Base-by-base conservation (phyloP, 2,888 invertebrate species). In the Bembecia ichneumoniformis region DNA sequence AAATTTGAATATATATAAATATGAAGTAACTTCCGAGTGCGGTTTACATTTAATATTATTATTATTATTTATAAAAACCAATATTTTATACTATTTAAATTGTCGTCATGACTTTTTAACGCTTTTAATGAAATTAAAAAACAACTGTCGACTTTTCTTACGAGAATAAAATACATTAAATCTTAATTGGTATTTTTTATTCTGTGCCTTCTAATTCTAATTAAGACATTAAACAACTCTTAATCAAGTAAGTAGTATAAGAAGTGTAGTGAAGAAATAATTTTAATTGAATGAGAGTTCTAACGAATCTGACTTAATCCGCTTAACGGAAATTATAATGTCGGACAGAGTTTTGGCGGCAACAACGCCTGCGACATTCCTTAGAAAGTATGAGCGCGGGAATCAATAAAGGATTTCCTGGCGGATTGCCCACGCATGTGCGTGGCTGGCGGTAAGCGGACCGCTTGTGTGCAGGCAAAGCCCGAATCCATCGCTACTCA, bases 361-460 rank as follows among this genome's bases (percentile, higher is more conserved):
- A 82, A 77, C 70, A 81, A 74, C 75, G 82, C 72, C 72, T 77
- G 82, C 74, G 81, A 82, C 81, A 82, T 83, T 86, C 82, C 81
- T 87, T 78, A 81, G 80, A 77, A 79, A 77, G 71, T 74, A 71
- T 77, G 77, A 83, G 80, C 81, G 83, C 82, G 83, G 84, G 86
- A 86, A 87, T 87, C 87, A 82, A 87, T 87, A 87, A 84, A 84
- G 86, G 87, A 87, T 86, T 86, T 87, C 78, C 84, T 87, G 86
- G 83, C 82, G 83, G 66, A 77, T 71, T 82, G 84, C 83, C 84
- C 81, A 87, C 86, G 86, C 86, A 87, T 87, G 86, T 87, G 86
- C 86, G 84, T 86, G 75, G 74, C 76, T 74, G 49, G 51, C 54
- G 51, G 35, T 43, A 36, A n/a, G 5, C 13, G 13, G 5, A 44